Evolutionary conservation across 2,888 invertebrate genomes (phyloP), one percentile per base, ranked within the genome.

Genomic region (Acronicta alni): DNA sequence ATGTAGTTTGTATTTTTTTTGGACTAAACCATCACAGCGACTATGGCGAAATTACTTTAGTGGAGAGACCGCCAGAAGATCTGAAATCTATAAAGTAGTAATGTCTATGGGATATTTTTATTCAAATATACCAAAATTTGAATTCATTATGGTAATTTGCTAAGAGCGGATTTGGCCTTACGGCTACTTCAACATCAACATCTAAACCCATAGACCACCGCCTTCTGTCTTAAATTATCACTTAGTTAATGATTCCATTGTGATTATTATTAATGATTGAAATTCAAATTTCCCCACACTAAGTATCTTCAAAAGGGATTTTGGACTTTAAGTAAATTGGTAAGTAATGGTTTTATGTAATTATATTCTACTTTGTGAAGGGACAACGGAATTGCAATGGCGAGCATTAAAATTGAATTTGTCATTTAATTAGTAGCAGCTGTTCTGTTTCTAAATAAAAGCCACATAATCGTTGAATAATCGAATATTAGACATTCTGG

Each of bases 381-480:
- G n/a, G 46, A 45, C 37, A 35, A 45, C 47, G 57, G 57, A 43
- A 35, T 39, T 55, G 42, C 52, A 57, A 32, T 44, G 30, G 42
- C 45, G 51, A 57, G 59, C 45, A 71, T 71, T 58, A 63, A 61
- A 62, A 56, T 68, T 54, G 30, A 63, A 74, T 71, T 68, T 52
- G 42, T 47, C 17, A 47, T 39, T 16, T 58, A 45, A 59, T 57
- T 46, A 74, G 63, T 70, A 56, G 43, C 43, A 49, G 49, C 15
- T 56, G 53, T 43, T 58, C 32, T 23, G 41, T 15, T 47, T 5
- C 15, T 9, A 57, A 54, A 47, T 58, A 30, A 58, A 15, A 53
- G 43, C 42, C 35, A 43, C n/a, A 53, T 60, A 32, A 59, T 64
- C 43, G 46, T n/a, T 42, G 17, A n/a, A 32, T 42, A 10, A 12